Percentiles rank a stretch among this genome's conserved stretches.
phyloP scores from a whole-genome alignment of 2,888 invertebrate species.

The Ophion ventricosus region DNA sequence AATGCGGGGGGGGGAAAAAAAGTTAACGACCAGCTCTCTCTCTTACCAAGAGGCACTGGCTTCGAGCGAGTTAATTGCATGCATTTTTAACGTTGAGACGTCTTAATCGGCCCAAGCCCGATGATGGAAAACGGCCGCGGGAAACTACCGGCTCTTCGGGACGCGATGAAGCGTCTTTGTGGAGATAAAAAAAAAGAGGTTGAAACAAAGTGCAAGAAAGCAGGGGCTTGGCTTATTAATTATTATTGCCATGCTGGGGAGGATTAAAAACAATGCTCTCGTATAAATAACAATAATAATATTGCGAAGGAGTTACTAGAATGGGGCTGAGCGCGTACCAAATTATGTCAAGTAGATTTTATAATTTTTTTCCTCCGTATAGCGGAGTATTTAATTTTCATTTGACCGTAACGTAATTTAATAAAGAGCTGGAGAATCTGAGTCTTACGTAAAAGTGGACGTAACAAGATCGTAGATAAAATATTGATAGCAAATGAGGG shows the following conservation, averaged over 20 bases:
- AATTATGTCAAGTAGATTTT: slow-evolving; percentile 55
- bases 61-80: slow-evolving; percentile 79
- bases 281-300: slow-evolving; percentile 57
- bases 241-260: slow-evolving; percentile 58
- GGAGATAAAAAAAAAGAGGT: slow-evolving; percentile 26
- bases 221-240: slow-evolving; percentile 58
- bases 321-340: slow-evolving; percentile 26
- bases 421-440: neutral
- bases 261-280: slow-evolving; percentile 48
- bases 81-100: slow-evolving; percentile 80
- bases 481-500: too few species aligned
- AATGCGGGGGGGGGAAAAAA: slow-evolving; percentile 58
- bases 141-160: slow-evolving; percentile 44
- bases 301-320: slow-evolving; percentile 38
- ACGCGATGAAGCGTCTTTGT: slow-evolving; percentile 31
- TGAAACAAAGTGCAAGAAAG: slow-evolving; percentile 31
- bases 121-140: slow-evolving; percentile 77
- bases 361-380: slow-evolving; percentile 18
- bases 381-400: neutral
- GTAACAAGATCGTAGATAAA: too few species aligned
- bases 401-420: slow-evolving; percentile 2
- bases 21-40: slow-evolving; percentile 53
- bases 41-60: slow-evolving; percentile 47
- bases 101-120: slow-evolving; percentile 77
- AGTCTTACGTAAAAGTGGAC: neutral